These are phyloP conservation scores for Egretta garzetta DNA, from an alignment of 2,113 vertebrate species.

Conservation along the genomic window DNA sequence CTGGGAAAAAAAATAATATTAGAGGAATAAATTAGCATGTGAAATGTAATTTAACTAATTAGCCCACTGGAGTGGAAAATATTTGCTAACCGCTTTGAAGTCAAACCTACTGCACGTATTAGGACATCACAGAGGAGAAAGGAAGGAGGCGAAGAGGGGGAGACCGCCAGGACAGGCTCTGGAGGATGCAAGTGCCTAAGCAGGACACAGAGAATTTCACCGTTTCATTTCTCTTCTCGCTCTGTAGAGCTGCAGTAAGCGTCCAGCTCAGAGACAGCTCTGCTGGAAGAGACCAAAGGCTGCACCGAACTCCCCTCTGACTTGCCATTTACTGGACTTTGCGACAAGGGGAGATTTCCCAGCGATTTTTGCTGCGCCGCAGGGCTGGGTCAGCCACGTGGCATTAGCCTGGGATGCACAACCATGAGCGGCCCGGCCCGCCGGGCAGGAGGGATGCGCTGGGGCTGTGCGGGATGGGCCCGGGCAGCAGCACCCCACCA, in stretches of 20 bases:
- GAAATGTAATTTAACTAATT: slow-evolving; percentile 67
- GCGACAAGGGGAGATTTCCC: background rate
- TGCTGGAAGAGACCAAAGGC: background rate
- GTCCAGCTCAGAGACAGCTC: background rate
- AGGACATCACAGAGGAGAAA: background rate
- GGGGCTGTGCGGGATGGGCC: background rate
- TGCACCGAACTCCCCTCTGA: background rate
- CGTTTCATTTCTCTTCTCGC: background rate
- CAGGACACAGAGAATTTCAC: background rate
- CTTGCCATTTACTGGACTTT: too few species aligned
- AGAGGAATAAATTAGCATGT: slow-evolving; percentile 60
- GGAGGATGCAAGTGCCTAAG: background rate
- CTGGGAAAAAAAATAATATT: background rate
- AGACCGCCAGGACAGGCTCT: background rate
- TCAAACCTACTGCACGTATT: background rate
- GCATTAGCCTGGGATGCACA: background rate
- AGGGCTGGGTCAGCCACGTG: background rate
- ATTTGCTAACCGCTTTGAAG: slow-evolving; percentile 52
- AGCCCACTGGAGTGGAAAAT: slow-evolving; percentile 54
- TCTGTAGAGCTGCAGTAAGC: background rate
- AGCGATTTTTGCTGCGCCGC: rapidly evolving
- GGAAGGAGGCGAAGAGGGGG: background rate
- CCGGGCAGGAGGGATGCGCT: background rate
- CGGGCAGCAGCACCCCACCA: background rate
- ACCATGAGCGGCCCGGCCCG: rapidly evolving